A percentile compares a stretch with the other conserved stretches of the same genome.
These are phyloP conservation scores for Teleogryllus oceanicus DNA, from an alignment of 2,888 invertebrate genomes.

Conservation along the genomic window DNA sequence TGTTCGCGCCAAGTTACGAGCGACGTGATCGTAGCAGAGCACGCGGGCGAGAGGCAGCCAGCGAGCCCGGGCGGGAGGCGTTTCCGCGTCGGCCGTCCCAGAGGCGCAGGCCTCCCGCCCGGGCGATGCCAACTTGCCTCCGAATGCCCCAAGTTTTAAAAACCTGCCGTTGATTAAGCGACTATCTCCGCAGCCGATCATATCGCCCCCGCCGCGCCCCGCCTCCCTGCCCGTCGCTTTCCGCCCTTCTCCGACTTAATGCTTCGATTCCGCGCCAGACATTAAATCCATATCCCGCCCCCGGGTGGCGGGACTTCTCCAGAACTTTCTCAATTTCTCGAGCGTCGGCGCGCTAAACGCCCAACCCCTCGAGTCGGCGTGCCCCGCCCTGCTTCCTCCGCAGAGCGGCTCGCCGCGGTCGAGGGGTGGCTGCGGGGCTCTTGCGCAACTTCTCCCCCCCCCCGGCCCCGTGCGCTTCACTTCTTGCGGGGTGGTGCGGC, in stretches of 20 bases:
- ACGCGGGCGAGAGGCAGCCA: no score
- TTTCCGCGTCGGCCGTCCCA: no score
- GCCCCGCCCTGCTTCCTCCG: not conserved
- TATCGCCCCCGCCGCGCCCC: not conserved
- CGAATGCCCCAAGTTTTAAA: not conserved
- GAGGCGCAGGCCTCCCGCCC: not conserved
- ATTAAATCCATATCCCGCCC: constrained; percentile 18
- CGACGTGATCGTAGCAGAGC: no score
- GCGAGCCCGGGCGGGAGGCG: no score
- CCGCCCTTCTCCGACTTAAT: not conserved
- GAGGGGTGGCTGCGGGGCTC: not conserved
- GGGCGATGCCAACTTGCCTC: not conserved
- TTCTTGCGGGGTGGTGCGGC: not conserved
- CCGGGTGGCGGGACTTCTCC: not conserved
- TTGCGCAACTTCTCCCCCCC: not conserved
- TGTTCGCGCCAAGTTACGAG: no score
- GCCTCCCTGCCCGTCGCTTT: not conserved
- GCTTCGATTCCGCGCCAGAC: not conserved
- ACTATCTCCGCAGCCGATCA: constrained; percentile 9
- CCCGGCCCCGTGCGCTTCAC: not conserved
- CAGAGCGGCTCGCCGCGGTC: not conserved
- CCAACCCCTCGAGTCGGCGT: not conserved
- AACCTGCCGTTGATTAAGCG: constrained; percentile 1
- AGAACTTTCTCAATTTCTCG: not conserved
- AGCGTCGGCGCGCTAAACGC: not conserved